A percentile compares a stretch with the other conserved stretches of the same genome.
Evolutionary conservation across 2,888 invertebrate species (phyloP).

Genomic region (Caradrina kadenii): DNA sequence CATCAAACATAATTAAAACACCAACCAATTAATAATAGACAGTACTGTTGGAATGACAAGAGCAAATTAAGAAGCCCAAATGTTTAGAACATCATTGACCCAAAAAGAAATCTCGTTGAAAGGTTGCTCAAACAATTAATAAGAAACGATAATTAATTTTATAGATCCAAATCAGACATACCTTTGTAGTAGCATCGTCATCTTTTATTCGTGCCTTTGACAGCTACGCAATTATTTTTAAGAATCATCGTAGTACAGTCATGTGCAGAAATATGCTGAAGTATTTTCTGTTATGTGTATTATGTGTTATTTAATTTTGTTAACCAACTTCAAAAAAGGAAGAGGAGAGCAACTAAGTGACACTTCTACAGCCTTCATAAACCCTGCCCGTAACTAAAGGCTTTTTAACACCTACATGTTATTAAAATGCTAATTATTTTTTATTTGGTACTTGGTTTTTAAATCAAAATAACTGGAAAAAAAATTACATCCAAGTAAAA

Average conservation of each 20-base stretch:
- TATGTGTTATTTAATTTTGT: no score
- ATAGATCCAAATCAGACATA: constrained; percentile 66
- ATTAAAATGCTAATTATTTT: no score
- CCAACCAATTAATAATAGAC: constrained; percentile 71
- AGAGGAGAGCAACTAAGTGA: no score
- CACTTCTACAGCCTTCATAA: no score
- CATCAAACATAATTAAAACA: constrained; percentile 71
- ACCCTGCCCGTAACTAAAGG: no score
- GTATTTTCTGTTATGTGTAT: no score
- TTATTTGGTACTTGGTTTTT: no score
- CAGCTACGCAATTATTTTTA: constrained; percentile 72
- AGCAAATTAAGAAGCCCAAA: constrained; percentile 73
- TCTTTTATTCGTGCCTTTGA: constrained; percentile 57
- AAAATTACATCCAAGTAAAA: no score
- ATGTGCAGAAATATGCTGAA: neutral
- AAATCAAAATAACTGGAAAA: no score
- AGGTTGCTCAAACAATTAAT: constrained; percentile 77
- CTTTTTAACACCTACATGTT: no score
- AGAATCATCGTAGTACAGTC: constrained; percentile 62
- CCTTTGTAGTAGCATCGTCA: constrained; percentile 61
- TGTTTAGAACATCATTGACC: constrained; percentile 82
- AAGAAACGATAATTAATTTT: constrained; percentile 78
- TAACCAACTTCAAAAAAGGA: no score
- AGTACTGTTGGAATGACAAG: constrained; percentile 68
- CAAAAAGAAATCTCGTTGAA: constrained; percentile 67